Evolutionary conservation across 2,113 vertebrate species (phyloP).

Genomic region (Lates calcarifer): DNA sequence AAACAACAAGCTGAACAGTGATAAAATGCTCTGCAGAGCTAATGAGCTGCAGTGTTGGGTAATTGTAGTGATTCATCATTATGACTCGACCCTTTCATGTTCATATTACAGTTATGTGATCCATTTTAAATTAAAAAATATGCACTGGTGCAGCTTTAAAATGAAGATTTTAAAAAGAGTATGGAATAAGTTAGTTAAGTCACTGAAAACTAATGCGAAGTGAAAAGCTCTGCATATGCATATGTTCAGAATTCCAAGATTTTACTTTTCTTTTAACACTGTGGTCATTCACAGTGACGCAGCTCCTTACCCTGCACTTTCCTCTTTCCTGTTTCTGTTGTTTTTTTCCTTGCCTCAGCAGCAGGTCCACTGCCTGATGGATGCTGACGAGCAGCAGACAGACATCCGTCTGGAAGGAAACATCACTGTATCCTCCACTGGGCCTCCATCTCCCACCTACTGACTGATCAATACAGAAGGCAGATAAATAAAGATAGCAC

Average conservation of each 20-base stretch:
- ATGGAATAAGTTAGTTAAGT: too few species aligned
- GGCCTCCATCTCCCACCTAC: constrained; percentile 70
- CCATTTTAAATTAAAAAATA: too few species aligned
- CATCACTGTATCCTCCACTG: constrained; percentile 32
- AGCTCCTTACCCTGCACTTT: background rate
- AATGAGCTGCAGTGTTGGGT: too few species aligned
- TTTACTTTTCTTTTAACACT: background rate
- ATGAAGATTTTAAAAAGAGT: too few species aligned
- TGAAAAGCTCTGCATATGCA: too few species aligned
- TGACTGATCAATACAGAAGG: constrained; percentile 44
- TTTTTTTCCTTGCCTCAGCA: constrained; percentile 39
- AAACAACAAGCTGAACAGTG: too few species aligned
- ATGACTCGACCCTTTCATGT: too few species aligned
- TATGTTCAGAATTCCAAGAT: too few species aligned
- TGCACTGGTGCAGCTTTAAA: background rate
- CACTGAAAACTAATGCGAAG: too few species aligned
- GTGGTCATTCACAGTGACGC: background rate
- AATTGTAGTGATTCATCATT: too few species aligned
- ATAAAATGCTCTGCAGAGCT: too few species aligned
- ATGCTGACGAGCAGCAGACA: constrained; percentile 68
- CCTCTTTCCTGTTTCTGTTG: background rate
- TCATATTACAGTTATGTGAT: too few species aligned
- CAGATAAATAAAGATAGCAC: constrained; percentile 62
- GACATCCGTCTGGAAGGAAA: constrained; percentile 66
- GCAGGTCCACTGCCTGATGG: constrained; percentile 36